phyloP scores from a whole-genome alignment of 2,888 invertebrate genomes.

The Erynnis tages region DNA sequence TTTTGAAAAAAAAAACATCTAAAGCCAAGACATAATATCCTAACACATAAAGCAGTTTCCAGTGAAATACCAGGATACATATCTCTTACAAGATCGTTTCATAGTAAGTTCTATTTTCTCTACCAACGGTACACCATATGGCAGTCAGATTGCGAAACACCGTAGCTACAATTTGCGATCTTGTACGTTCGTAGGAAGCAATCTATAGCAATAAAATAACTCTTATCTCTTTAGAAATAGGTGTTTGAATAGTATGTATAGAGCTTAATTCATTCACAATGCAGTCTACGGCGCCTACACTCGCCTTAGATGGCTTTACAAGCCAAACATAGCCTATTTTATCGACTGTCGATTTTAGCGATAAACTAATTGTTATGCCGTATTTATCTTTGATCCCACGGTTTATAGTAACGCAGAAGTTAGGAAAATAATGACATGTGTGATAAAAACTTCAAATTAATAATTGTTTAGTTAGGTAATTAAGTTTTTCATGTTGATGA shows the following conservation, averaged over 20 bases:
- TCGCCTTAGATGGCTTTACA: conserved; percentile 33
- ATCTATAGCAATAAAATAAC: conserved; percentile 1
- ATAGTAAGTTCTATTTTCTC: conserved; percentile 6
- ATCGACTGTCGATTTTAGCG: conserved; percentile 33
- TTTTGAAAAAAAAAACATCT: no score
- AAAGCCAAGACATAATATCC: no score
- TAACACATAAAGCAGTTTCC: background rate
- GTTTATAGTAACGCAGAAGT: background rate
- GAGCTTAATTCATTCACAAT: conserved; percentile 14
- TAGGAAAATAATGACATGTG: background rate
- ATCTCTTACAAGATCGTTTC: conserved; percentile 3
- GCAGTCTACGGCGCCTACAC: conserved; percentile 33
- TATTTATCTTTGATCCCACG: background rate
- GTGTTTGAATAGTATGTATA: conserved; percentile 1
- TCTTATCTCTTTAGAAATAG: conserved; percentile 21
- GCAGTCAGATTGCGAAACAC: conserved; percentile 29
- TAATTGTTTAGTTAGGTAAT: no score
- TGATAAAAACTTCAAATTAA: no score
- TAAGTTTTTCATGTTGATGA: no score
- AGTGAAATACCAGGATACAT: background rate
- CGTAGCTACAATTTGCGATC: conserved; percentile 25
- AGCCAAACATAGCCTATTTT: conserved; percentile 30
- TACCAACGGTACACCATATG: conserved; percentile 26
- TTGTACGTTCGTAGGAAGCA: conserved; percentile 22
- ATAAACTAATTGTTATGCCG: conserved; percentile 32